Percentiles rank a stretch among this genome's conserved stretches.
phyloP scores from a whole-genome alignment of 2,888 invertebrate genomes.

The Pedicia rivosa region DNA sequence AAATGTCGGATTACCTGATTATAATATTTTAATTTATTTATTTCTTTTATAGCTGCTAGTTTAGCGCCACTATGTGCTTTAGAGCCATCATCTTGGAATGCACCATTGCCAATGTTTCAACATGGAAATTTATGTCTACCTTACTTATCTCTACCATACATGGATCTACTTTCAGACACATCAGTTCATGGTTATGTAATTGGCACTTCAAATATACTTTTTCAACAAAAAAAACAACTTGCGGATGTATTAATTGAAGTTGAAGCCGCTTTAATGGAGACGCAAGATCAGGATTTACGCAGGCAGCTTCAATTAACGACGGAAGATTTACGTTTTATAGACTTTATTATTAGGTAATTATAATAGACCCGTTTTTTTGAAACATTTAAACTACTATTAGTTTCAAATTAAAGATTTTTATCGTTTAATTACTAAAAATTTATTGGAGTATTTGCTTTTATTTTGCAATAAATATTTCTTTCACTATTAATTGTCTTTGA shows the following conservation, averaged over 20 bases:
- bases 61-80: constrained; percentile 22
- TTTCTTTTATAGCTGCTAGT: constrained; percentile 17
- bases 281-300: constrained; percentile 56
- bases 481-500: too few relatives aligned
- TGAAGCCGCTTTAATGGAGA: constrained; percentile 73
- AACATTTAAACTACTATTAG: too few relatives aligned
- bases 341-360: constrained; percentile 81
- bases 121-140: constrained; percentile 91
- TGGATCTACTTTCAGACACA: constrained; percentile 78
- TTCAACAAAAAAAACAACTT: constrained; percentile 84
- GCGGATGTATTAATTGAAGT: constrained; percentile 87
- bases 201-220: constrained; percentile 97
- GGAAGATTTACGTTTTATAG: constrained; percentile 90
- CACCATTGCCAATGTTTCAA: constrained; percentile 75
- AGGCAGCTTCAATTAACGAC: constrained; percentile 78
- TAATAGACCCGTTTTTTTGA: too few relatives aligned
- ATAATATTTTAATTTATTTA: background rate
- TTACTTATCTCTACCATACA: constrained; percentile 85
- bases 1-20: background rate
- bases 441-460: too few relatives aligned
- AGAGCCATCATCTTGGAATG: constrained; percentile 49
- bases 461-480: too few relatives aligned
- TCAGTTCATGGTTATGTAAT: constrained; percentile 77
- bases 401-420: too few relatives aligned
- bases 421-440: too few relatives aligned